Percentiles rank a stretch among this genome's conserved stretches.
These are phyloP conservation scores for Lophochroa leadbeateri DNA, from an alignment of 2,113 vertebrate genomes.

Conservation along the genomic window DNA sequence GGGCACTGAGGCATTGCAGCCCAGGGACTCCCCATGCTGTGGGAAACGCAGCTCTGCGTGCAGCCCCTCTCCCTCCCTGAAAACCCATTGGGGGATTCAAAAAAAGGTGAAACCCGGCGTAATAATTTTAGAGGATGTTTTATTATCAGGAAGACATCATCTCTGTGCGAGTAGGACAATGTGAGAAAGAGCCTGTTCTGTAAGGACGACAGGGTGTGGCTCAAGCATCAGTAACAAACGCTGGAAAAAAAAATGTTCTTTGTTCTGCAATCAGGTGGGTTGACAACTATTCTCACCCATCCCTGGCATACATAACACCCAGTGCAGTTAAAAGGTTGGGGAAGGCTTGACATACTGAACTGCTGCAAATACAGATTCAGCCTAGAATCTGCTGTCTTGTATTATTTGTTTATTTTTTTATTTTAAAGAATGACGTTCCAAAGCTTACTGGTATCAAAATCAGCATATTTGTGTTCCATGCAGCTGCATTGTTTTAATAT, in stretches of 20 bases:
- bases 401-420: background rate
- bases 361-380: conserved; percentile 1
- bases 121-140: background rate
- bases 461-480: background rate
- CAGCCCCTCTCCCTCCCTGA: background rate
- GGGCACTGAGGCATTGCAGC: background rate
- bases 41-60: accelerated
- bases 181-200: background rate
- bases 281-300: conserved; percentile 42
- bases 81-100: accelerated
- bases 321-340: background rate
- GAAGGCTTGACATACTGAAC: background rate
- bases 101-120: background rate
- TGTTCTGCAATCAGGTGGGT: conserved; percentile 42
- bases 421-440: background rate
- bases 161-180: background rate
- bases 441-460: background rate
- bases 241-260: conserved; percentile 53
- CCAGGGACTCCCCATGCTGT: background rate
- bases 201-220: conserved; percentile 16
- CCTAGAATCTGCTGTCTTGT: background rate
- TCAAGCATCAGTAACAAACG: conserved; percentile 22
- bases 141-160: background rate
- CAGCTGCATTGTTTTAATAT: background rate
- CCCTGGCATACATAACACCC: conserved; percentile 10